Evolutionary conservation across 2,113 vertebrate species (phyloP).

Genomic region (Morphnarchus princeps): DNA sequence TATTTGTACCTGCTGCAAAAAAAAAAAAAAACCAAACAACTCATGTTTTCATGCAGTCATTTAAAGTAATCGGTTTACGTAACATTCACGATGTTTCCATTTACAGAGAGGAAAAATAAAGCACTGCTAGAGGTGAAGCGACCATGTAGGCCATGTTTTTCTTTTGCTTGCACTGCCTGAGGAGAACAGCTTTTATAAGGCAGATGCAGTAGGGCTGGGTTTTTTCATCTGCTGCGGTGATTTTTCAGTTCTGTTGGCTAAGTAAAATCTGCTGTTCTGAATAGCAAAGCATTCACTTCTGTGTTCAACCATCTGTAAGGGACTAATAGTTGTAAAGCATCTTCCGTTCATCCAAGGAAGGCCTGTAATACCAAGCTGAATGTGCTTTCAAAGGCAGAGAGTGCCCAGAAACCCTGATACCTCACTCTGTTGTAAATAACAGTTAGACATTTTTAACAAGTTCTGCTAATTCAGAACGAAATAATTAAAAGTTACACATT

Average conservation of each 20-base stretch:
- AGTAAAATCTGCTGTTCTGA: not conserved
- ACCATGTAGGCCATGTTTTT: not conserved
- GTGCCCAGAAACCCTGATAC: not conserved
- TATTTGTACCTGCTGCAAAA: not conserved
- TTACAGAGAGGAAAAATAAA: not conserved
- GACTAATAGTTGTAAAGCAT: not conserved
- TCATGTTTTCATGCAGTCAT: not conserved
- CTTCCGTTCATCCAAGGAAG: conserved; percentile 12
- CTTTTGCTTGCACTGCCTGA: not conserved
- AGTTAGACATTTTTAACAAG: conserved; percentile 60
- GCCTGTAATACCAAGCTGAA: conserved; percentile 2
- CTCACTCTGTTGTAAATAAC: conserved; percentile 16
- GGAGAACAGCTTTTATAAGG: not conserved
- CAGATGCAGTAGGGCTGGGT: not conserved
- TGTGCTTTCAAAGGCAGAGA: conserved; percentile 2
- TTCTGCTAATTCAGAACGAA: conserved; percentile 53
- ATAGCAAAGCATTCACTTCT: not conserved
- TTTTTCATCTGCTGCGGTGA: not conserved
- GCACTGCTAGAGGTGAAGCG: not conserved
- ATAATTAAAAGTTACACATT: conserved; percentile 65
- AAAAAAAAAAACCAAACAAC: not conserved
- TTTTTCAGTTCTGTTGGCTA: not conserved
- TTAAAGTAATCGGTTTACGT: not conserved
- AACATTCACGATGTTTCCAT: not conserved
- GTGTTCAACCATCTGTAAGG: not conserved